A percentile compares a stretch with the other conserved stretches of the same genome.
phyloP scores from a whole-genome alignment of 2,113 vertebrate genomes.

The Nesogale talazaci region DNA sequence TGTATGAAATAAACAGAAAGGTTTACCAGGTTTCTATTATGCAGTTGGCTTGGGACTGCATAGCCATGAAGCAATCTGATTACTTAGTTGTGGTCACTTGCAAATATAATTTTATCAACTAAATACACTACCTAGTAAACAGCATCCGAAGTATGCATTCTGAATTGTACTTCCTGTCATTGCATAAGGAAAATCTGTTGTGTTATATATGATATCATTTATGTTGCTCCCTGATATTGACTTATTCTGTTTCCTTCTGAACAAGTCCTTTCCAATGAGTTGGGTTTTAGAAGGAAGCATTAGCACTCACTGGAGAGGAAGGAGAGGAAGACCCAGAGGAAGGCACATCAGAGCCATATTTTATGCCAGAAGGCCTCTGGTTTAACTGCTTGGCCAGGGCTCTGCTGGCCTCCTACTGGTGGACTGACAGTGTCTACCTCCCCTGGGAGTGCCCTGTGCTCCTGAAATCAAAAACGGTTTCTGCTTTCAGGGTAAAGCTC shows the following conservation, averaged over 20 bases:
- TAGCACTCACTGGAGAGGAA: neutral
- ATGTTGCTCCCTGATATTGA: neutral
- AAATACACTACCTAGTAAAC: neutral
- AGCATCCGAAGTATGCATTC: neutral
- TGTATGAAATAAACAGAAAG: neutral
- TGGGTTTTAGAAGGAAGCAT: neutral
- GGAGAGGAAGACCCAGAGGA: neutral
- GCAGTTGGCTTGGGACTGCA: neutral
- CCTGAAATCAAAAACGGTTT: neutral
- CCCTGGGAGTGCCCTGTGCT: neutral
- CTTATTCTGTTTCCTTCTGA: neutral
- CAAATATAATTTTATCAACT: neutral
- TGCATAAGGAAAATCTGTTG: neutral
- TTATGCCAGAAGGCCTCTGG: too few relatives aligned
- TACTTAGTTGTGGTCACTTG: neutral
- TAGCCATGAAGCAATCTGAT: neutral
- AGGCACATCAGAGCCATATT: neutral
- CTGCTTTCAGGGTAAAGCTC: neutral
- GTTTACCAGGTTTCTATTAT: neutral
- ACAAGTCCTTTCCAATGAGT: neutral
- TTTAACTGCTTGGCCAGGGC: neutral
- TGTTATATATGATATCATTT: neutral
- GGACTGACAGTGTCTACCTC: neutral
- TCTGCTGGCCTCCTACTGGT: neutral
- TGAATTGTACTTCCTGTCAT: neutral